phyloP scores from a whole-genome alignment of 2,888 invertebrate genomes.

The Lottia scabra region DNA sequence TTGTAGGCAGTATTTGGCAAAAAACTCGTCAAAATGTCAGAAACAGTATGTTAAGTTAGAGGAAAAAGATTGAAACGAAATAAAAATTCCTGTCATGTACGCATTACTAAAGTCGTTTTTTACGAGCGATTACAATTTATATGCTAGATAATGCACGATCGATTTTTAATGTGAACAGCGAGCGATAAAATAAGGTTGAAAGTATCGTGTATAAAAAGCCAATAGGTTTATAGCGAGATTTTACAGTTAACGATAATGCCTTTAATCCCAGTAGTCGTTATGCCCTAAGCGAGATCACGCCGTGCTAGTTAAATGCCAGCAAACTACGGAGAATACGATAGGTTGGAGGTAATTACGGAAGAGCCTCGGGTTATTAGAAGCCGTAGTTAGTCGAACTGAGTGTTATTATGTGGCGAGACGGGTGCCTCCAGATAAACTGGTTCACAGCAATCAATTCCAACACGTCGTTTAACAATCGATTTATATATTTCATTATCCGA shows the following conservation, averaged over 20 bases:
- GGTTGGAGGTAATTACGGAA: conserved; percentile 1
- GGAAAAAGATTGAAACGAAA: too few relatives aligned
- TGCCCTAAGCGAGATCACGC: not conserved
- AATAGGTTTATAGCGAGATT: not conserved
- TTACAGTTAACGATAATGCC: not conserved
- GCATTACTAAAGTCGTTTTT: too few relatives aligned
- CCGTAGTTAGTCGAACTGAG: conserved; percentile 2
- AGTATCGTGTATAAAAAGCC: not conserved
- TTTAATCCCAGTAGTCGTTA: not conserved
- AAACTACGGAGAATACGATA: conserved; percentile 6
- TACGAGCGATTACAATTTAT: too few relatives aligned
- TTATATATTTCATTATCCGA: not conserved
- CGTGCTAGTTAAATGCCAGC: conserved; percentile 4
- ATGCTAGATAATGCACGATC: too few relatives aligned
- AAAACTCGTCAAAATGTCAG: too few relatives aligned
- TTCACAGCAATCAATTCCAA: conserved; percentile 15
- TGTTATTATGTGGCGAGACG: conserved; percentile 16
- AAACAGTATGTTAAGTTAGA: too few relatives aligned
- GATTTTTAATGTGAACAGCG: too few relatives aligned
- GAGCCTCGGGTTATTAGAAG: conserved; percentile 5
- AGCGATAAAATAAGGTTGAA: too few relatives aligned
- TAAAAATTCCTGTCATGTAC: too few relatives aligned
- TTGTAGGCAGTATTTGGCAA: too few relatives aligned
- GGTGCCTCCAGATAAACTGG: conserved; percentile 15
- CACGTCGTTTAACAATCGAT: conserved; percentile 8